Evolutionary conservation across 2,113 vertebrate genomes (phyloP).

Genomic region (Nycticorax nycticorax): DNA sequence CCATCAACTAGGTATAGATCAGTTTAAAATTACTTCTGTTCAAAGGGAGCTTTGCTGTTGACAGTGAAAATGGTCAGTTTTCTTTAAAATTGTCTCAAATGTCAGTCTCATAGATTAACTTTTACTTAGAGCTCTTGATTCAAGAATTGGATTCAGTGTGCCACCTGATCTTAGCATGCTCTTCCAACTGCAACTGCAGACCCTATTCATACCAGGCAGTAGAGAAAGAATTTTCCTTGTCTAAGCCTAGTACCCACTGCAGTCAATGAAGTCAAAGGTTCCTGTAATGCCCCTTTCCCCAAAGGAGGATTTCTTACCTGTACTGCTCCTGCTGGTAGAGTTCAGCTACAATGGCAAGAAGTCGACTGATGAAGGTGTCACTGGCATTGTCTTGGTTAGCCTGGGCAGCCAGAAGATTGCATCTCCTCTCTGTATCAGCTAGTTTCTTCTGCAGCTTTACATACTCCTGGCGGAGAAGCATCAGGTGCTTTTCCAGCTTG

Average conservation of each 20-base stretch:
- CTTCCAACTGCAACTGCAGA: background rate
- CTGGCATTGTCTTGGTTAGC: constrained; percentile 77
- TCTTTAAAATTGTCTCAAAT: background rate
- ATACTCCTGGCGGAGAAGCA: constrained; percentile 96
- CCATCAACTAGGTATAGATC: background rate
- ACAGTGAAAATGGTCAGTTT: background rate
- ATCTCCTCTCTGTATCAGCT: constrained; percentile 91
- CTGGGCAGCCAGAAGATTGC: constrained; percentile 86
- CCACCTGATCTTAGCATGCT: background rate
- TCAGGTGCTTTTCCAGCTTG: constrained; percentile 98
- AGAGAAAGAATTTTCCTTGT: background rate
- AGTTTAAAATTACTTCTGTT: background rate
- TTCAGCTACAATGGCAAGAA: constrained; percentile 89
- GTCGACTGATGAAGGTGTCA: constrained; percentile 91
- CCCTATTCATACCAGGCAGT: background rate
- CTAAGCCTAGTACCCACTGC: background rate
- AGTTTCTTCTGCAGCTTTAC: constrained; percentile 98
- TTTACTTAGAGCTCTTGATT: background rate
- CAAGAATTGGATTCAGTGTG: background rate
- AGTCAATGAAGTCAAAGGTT: background rate
- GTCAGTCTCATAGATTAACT: background rate
- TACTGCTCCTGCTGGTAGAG: constrained; percentile 95
- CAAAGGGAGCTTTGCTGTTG: background rate
- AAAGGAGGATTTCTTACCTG: constrained; percentile 76
- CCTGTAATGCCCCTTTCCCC: background rate